Conservation (phyloP, 2,888 invertebrate genomes). For the Tuta absoluta region DNA sequence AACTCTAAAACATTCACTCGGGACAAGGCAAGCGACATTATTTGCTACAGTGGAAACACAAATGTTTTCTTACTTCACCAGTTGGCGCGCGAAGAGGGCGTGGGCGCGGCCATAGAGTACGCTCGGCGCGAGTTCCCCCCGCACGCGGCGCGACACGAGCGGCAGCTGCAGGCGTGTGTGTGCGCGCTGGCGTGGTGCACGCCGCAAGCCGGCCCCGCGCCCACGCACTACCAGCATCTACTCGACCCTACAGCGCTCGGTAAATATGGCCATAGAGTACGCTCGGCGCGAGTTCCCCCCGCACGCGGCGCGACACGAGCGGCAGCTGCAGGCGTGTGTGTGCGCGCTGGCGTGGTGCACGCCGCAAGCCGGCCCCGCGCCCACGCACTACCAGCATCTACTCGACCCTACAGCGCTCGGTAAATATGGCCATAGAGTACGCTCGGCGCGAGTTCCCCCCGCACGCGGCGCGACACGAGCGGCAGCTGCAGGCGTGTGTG, state of each 20-base stretch:
- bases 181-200: constrained; percentile 75
- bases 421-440: constrained; percentile 52
- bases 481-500: constrained; percentile 69
- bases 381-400: constrained; percentile 58
- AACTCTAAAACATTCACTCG: too few species aligned
- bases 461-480: constrained; percentile 73
- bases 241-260: constrained; percentile 58
- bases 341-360: constrained; percentile 75
- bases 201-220: constrained; percentile 62
- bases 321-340: constrained; percentile 69
- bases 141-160: constrained; percentile 73
- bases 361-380: constrained; percentile 62
- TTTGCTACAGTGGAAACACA: background rate
- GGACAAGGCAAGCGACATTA: too few species aligned
- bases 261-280: constrained; percentile 52
- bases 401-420: constrained; percentile 58
- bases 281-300: constrained; percentile 86
- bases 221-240: constrained; percentile 58
- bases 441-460: constrained; percentile 86
- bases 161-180: constrained; percentile 68
- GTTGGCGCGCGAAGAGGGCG: constrained; percentile 77
- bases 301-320: constrained; percentile 73
- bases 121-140: constrained; percentile 91
- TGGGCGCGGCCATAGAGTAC: constrained; percentile 92
- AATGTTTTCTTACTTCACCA: constrained; percentile 33